Evolutionary conservation across 2,113 vertebrate species (phyloP).

Genomic region (Cephalopterus ornatus): DNA sequence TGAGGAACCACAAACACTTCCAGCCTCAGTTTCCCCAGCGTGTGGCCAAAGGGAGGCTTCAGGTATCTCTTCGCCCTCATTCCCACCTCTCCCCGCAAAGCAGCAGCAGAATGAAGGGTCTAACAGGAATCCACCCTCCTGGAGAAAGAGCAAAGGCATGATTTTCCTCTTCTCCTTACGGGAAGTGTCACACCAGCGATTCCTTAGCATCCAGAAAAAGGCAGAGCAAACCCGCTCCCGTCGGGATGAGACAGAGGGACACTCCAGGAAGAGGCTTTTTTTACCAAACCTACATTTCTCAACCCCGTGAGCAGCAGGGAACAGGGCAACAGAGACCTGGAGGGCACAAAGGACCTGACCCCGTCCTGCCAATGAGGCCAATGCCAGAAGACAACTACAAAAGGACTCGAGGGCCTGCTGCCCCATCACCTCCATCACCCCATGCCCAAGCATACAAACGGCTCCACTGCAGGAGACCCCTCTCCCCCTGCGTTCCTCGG

Average conservation of each 20-base stretch:
- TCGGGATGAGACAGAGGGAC: rapidly evolving
- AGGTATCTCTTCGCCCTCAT: neutral
- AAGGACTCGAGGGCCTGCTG: rapidly evolving
- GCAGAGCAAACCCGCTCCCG: neutral
- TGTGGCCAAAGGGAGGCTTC: neutral
- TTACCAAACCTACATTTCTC: neutral
- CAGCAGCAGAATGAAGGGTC: neutral
- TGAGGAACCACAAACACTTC: neutral
- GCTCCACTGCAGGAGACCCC: neutral
- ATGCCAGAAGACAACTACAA: neutral
- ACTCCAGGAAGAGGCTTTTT: neutral
- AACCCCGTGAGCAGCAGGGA: neutral
- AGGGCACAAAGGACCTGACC: neutral
- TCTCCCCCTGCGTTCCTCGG: neutral
- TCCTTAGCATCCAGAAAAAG: rapidly evolving
- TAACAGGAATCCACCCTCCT: neutral
- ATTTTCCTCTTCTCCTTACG: neutral
- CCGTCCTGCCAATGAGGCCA: rapidly evolving
- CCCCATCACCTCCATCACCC: neutral
- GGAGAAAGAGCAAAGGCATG: neutral
- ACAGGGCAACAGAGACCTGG: neutral
- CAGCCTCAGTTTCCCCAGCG: neutral
- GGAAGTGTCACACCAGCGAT: rapidly evolving
- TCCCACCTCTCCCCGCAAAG: neutral
- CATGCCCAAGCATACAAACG: rapidly evolving